phyloP scores from a whole-genome alignment of 2,113 vertebrate genomes.

The Brachyhypopomus occidentalis region DNA sequence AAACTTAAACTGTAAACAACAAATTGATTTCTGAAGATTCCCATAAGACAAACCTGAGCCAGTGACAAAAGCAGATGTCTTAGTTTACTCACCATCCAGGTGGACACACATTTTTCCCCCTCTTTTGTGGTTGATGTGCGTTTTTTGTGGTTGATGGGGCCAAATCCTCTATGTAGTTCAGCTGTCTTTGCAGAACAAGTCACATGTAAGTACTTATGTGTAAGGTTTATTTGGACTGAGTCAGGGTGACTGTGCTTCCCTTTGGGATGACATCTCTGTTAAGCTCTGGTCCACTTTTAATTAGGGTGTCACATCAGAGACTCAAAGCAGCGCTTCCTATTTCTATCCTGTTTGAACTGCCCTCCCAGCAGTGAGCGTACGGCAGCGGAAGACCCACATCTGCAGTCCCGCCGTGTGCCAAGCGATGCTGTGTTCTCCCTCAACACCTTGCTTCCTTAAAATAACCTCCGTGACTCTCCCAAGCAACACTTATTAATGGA shows the following conservation, averaged over 20 bases:
- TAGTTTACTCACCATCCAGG: background rate
- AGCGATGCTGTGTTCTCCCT: slow-evolving; percentile 50
- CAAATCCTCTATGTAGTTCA: no score
- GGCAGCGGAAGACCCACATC: slow-evolving; percentile 55
- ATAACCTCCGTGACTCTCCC: slow-evolving; percentile 43
- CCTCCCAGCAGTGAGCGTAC: slow-evolving; percentile 60
- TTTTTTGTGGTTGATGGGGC: background rate
- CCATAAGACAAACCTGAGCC: background rate
- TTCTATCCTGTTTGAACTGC: slow-evolving; percentile 52
- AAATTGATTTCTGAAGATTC: no score
- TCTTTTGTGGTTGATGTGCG: background rate
- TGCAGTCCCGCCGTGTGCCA: slow-evolving; percentile 57
- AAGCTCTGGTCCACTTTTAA: slow-evolving; percentile 65
- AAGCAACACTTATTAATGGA: slow-evolving; percentile 50
- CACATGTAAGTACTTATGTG: background rate
- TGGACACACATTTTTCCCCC: background rate
- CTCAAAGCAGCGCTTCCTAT: slow-evolving; percentile 62
- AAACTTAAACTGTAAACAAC: no score
- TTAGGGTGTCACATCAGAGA: slow-evolving; percentile 65
- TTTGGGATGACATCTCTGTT: slow-evolving; percentile 56
- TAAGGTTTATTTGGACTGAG: background rate
- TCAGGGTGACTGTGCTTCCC: slow-evolving; percentile 55
- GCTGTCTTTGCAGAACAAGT: background rate
- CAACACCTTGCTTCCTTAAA: slow-evolving; percentile 57
- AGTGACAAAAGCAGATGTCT: background rate